Percentiles rank a stretch among this genome's conserved stretches.
phyloP scores from a whole-genome alignment of 2,113 vertebrate species.

The Mohoua ochrocephala region DNA sequence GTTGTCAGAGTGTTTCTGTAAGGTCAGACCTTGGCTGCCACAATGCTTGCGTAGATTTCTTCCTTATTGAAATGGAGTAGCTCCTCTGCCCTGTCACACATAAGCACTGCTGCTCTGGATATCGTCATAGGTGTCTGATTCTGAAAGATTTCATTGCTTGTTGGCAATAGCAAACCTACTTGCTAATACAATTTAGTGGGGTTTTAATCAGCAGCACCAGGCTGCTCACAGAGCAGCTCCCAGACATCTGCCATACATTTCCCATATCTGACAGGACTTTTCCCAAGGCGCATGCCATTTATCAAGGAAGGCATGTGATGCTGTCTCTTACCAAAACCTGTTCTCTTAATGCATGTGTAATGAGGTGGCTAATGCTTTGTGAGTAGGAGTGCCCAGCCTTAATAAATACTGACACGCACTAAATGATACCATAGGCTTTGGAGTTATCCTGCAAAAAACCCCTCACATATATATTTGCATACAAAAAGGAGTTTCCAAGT shows the following conservation, averaged over 20 bases:
- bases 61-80: neutral
- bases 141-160: neutral
- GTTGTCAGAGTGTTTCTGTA: neutral
- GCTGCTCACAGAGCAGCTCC: neutral
- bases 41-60: rapidly evolving
- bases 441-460: neutral
- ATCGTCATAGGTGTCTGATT: neutral
- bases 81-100: neutral
- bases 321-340: neutral
- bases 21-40: neutral
- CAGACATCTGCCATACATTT: neutral
- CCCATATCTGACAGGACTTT: neutral
- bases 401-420: neutral
- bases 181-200: neutral
- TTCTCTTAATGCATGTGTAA: conserved; percentile 4
- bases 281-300: conserved; percentile 25
- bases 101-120: neutral
- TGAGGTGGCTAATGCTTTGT: neutral
- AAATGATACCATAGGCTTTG: neutral
- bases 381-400: neutral
- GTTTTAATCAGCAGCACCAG: conserved; percentile 14
- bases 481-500: neutral
- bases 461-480: neutral
- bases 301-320: neutral
- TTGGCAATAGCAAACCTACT: neutral